Percentiles rank a stretch among this genome's conserved stretches.
phyloP scores from a whole-genome alignment of 2,888 invertebrate genomes.

The Drosophila leonis region DNA sequence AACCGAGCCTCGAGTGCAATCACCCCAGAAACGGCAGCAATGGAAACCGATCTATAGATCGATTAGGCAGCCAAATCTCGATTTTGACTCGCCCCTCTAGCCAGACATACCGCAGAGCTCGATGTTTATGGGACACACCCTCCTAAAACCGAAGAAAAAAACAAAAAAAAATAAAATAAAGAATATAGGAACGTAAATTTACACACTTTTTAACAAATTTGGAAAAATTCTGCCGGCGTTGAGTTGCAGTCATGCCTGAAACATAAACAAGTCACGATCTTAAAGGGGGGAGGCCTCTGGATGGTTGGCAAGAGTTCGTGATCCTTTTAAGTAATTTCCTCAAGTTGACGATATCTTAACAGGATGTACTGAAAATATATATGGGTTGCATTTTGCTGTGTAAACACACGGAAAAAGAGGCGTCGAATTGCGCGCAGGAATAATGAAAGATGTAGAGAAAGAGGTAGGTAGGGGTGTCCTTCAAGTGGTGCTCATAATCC shows the following conservation, averaged over 20 bases:
- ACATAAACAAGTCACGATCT: constrained; percentile 79
- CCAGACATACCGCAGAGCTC: constrained; percentile 65
- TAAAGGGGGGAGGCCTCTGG: constrained; percentile 3
- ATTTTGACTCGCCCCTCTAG: constrained; percentile 32
- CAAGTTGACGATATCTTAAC: constrained; percentile 52
- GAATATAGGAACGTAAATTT: constrained; percentile 69
- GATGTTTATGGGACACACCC: constrained; percentile 79
- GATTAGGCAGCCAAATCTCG: constrained; percentile 70
- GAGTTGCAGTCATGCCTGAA: constrained; percentile 75
- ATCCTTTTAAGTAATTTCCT: constrained; percentile 80
- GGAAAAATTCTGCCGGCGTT: constrained; percentile 66
- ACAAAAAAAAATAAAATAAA: constrained; percentile 22
- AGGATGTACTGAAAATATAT: constrained; percentile 67
- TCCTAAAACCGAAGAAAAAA: constrained; percentile 30
- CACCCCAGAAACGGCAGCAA: constrained; percentile 65
- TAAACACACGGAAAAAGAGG: constrained; percentile 76
- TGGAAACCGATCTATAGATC: constrained; percentile 65
- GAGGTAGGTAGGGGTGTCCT: constrained; percentile 43
- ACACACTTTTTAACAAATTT: constrained; percentile 80
- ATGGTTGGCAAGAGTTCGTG: constrained; percentile 62
- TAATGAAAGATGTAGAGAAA: constrained; percentile 37
- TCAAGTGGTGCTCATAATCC: constrained; percentile 65
- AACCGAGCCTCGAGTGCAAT: constrained; percentile 66
- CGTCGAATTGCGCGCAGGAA: constrained; percentile 59
- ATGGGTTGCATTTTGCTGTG: constrained; percentile 72